Conservation (phyloP, 2,797 vertebrate species). For the Meda fulgida region DNA sequence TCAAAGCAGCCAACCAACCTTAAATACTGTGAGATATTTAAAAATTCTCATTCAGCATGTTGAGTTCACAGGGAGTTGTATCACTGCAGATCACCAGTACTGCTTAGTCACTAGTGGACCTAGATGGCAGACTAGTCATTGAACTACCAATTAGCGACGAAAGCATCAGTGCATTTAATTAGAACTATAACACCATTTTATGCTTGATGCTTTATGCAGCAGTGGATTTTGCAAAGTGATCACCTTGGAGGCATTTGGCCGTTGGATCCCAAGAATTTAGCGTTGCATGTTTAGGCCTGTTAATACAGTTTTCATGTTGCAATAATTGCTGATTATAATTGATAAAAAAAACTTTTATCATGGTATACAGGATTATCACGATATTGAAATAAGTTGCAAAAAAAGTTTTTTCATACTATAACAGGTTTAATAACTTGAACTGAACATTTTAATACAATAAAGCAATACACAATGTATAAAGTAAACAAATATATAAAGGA, state of each 20-base stretch:
- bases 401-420: no score
- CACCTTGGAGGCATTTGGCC: neutral
- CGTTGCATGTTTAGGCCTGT: neutral
- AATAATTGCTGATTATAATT: no score
- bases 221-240: neutral
- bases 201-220: neutral
- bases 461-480: no score
- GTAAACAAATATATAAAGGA: no score
- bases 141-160: neutral
- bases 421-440: no score
- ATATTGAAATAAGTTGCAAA: no score
- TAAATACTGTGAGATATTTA: constrained; percentile 25
- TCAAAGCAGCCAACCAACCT: constrained; percentile 39
- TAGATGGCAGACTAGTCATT: neutral
- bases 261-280: neutral
- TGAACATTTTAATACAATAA: no score
- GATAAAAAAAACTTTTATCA: no score
- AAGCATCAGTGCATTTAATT: constrained; percentile 2
- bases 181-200: neutral
- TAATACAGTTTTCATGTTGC: no score
- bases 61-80: neutral
- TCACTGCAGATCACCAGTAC: neutral
- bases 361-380: no score
- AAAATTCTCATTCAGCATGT: neutral
- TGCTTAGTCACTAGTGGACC: neutral